Conservation (phyloP, 2,113 vertebrate species). For the Podocnemis expansa region DNA sequence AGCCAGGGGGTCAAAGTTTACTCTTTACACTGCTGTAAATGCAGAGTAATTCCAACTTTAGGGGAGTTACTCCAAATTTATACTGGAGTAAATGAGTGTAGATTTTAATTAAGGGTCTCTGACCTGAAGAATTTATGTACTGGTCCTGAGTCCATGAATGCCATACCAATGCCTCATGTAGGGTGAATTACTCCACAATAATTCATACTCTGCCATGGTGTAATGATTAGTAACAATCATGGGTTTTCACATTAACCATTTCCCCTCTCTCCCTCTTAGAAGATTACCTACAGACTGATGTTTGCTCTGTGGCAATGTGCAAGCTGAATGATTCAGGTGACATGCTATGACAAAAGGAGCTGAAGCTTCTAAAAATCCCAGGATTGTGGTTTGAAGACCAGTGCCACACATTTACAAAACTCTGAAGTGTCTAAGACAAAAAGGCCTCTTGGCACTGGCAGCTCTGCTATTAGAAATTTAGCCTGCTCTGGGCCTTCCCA, state of each 20-base stretch:
- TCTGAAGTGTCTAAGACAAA: background rate
- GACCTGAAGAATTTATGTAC: background rate
- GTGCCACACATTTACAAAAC: background rate
- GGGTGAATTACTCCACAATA: background rate
- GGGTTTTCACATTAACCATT: background rate
- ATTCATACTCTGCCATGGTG: background rate
- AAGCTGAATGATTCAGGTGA: background rate
- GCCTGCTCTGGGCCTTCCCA: no score
- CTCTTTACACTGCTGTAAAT: fast-evolving
- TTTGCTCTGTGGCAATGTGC: background rate
- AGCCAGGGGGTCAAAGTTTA: background rate
- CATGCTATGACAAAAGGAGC: background rate
- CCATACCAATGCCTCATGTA: background rate
- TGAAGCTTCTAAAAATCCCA: background rate
- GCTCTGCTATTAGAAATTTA: background rate
- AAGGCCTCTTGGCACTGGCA: background rate
- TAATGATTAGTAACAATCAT: background rate
- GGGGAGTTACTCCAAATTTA: background rate
- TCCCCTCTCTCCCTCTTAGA: background rate
- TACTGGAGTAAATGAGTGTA: background rate
- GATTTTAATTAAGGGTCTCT: background rate
- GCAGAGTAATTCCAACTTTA: background rate
- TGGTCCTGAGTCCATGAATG: background rate
- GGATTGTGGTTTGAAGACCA: background rate
- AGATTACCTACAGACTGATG: background rate